phyloP scores from a whole-genome alignment of 2,888 invertebrate genomes.

The Dicranocentrus wangi region DNA sequence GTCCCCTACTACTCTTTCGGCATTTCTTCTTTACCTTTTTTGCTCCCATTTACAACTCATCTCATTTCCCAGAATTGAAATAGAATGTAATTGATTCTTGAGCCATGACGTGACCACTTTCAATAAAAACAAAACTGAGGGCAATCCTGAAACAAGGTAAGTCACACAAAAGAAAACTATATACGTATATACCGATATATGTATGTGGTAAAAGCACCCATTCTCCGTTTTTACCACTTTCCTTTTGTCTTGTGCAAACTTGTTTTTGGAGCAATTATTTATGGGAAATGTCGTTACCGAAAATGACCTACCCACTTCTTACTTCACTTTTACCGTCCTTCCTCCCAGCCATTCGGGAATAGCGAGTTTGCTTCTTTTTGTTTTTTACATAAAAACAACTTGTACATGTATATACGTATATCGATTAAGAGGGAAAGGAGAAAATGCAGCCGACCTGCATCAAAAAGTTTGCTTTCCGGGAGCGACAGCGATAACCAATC shows the following conservation, averaged over 20 bases:
- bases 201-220: neutral
- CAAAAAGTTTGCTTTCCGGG: conserved; percentile 35
- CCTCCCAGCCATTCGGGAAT: conserved; percentile 16
- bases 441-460: conserved; percentile 42
- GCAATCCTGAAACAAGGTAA: neutral
- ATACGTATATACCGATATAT: no score
- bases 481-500: no score
- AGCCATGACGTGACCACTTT: conserved; percentile 33
- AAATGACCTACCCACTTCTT: conserved; percentile 41
- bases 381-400: no score
- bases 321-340: conserved; percentile 41
- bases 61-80: conserved; percentile 40
- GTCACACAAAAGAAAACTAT: neutral
- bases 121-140: conserved; percentile 31
- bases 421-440: neutral
- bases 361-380: no score
- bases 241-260: neutral
- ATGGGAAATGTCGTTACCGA: conserved; percentile 18
- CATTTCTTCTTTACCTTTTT: no score
- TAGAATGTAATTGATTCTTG: conserved; percentile 47
- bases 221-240: neutral
- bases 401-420: no score
- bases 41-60: no score
- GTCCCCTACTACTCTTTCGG: no score
- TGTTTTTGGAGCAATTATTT: conserved; percentile 25